phyloP scores from a whole-genome alignment of 1,140 invertebrate genomes.

The Drosophila varians region DNA sequence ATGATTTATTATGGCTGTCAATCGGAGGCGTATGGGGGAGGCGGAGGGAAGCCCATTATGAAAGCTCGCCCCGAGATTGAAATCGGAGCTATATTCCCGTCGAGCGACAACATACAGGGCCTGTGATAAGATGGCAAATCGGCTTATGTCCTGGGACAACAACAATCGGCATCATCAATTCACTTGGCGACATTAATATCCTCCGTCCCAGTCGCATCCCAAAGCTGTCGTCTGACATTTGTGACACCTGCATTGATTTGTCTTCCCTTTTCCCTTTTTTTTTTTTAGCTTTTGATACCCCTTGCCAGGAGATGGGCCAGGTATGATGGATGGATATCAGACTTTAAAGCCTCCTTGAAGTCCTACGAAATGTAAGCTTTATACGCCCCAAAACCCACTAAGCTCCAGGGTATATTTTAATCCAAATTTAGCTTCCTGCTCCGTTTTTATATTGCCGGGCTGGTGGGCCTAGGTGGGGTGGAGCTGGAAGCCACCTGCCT shows the following conservation, averaged over 20 bases:
- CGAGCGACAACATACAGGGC: slow-evolving; percentile 14
- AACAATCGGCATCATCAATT: slow-evolving; percentile 80
- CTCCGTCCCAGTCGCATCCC: slow-evolving; percentile 34
- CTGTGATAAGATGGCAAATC: slow-evolving; percentile 80
- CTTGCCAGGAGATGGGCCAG: neutral
- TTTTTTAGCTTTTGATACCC: slow-evolving; percentile 3
- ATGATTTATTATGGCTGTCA: slow-evolving; percentile 81
- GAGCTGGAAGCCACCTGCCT: slow-evolving; percentile 22
- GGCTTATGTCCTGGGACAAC: slow-evolving; percentile 67
- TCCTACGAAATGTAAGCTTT: neutral
- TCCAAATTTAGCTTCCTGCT: slow-evolving; percentile 4
- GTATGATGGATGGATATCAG: neutral
- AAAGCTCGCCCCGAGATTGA: slow-evolving; percentile 71
- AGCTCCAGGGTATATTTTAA: neutral
- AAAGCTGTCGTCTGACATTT: slow-evolving; percentile 81
- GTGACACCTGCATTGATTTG: slow-evolving; percentile 82
- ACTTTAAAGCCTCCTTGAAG: neutral
- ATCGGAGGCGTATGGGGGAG: slow-evolving; percentile 56
- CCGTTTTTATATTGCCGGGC: slow-evolving; percentile 22
- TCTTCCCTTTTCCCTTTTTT: slow-evolving; percentile 64
- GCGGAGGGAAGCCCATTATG: slow-evolving; percentile 71
- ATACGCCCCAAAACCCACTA: neutral
- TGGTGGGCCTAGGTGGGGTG: neutral
- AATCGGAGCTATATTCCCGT: slow-evolving; percentile 38
- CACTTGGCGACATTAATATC: slow-evolving; percentile 81